Base-by-base conservation (phyloP, 2,888 invertebrate genomes). In the Caenorhabditis angaria region DNA sequence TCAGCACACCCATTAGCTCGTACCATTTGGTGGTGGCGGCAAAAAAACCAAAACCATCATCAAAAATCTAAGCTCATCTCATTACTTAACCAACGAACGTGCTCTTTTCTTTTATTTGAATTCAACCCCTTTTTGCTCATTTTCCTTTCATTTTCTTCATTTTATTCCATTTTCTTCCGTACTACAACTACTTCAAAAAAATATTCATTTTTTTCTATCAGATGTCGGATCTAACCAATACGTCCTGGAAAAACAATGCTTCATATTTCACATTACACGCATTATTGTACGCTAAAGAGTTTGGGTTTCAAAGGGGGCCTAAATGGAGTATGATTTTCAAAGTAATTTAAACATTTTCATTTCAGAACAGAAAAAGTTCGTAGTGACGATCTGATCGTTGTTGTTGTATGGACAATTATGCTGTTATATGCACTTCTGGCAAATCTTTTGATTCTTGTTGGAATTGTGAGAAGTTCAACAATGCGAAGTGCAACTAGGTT, bases 401-500 rank as follows among this genome's bases (percentile, higher is more conserved):
- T 84, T 10, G 75, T 76, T 10, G 73, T 84, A 20, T 85, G 85
- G 85, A 63, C 79, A 8, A 64, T 81, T 6, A 82, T 86, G 80
- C 66, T 85, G 18, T 61, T 70, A 8, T 86, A 83, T 66, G 85
- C 84, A 1, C 69, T 86, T 18, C 62, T 85, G 6, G 80, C 84
- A 22, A 86, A 86, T 65, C 62, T 82, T 24, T 73, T 85, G 14
- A 82, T 84, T 28, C 57, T 85, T 22, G 76, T 78, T 29, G 85
- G 84, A 47, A 83, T 84, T 51, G 68, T 68, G 6, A 64, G 82
- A 22, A 84, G 80, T 62, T 56, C 73, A 25, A 73, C 81, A 18
- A 84, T 83, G 83, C 66, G 83, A 59, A 67, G 76, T 10, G 80
- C 84, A 8, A 84, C 84, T 35, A 83, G 83, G 82, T 83, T 59